Evolutionary conservation across 2,797 vertebrate genomes (phyloP).

Genomic region (Sarcoramphus papa): DNA sequence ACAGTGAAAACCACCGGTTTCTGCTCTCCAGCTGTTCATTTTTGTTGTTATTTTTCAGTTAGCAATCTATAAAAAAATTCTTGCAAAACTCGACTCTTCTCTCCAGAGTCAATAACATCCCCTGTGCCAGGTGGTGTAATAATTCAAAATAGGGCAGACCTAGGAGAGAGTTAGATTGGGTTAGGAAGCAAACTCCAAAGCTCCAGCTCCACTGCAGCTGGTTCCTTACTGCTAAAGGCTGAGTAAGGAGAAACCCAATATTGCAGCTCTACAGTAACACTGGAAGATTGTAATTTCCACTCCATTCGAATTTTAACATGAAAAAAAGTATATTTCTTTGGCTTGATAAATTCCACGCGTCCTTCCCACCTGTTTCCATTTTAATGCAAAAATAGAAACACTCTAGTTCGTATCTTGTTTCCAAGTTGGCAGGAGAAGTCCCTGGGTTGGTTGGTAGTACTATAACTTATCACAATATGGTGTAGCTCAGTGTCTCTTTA

Average conservation of each 20-base stretch:
- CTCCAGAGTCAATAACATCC: conserved; percentile 66
- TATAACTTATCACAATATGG: background rate
- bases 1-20: conserved; percentile 48
- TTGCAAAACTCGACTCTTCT: conserved; percentile 52
- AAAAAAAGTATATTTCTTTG: conserved; percentile 55
- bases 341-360: conserved; percentile 58
- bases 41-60: conserved; percentile 68
- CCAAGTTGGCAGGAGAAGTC: conserved; percentile 32
- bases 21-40: conserved; percentile 59
- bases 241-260: conserved; percentile 63
- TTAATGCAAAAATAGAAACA: conserved; percentile 69
- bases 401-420: conserved; percentile 42
- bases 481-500: background rate
- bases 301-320: conserved; percentile 58
- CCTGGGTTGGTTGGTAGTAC: background rate
- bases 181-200: conserved; percentile 60
- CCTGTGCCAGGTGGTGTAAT: conserved; percentile 58
- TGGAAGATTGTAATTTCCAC: conserved; percentile 62
- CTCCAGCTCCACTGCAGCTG: conserved; percentile 27
- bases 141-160: conserved; percentile 58
- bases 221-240: conserved; percentile 60
- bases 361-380: conserved; percentile 70
- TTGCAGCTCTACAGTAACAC: conserved; percentile 45
- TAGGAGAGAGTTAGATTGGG: conserved; percentile 45
- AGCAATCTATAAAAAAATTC: conserved; percentile 61